A percentile compares a stretch with the other conserved stretches of the same genome.
These are phyloP conservation scores for Sebastes matsubarae DNA, from an alignment of 2,797 vertebrate genomes.

Conservation along the genomic window DNA sequence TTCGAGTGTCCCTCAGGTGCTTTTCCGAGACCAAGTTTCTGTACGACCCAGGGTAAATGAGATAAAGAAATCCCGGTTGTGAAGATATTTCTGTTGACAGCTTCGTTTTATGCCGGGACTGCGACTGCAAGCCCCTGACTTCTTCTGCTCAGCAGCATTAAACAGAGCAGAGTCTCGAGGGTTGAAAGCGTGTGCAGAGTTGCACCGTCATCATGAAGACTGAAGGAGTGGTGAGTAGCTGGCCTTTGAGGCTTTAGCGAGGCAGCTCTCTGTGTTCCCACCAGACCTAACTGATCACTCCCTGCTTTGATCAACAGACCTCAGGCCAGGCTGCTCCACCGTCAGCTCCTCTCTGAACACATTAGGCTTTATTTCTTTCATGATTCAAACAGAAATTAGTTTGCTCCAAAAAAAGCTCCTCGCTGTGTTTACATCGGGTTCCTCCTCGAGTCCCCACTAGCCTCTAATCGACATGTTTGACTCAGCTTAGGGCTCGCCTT, in stretches of 20 bases:
- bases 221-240: slow-evolving; percentile 11
- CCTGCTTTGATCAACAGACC: slow-evolving; percentile 33
- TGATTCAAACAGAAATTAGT: slow-evolving; percentile 11
- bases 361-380: slow-evolving; percentile 2
- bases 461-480: slow-evolving; percentile 26
- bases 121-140: not conserved
- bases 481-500: slow-evolving; percentile 24
- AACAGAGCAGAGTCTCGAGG: not conserved
- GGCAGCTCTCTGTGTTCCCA: slow-evolving; percentile 17
- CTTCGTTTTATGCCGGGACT: not conserved
- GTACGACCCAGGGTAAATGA: not conserved
- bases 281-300: slow-evolving; percentile 6
- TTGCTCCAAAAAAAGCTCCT: not conserved
- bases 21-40: not conserved
- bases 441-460: not conserved
- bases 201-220: slow-evolving; percentile 25
- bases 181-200: not conserved
- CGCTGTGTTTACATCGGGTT: slow-evolving; percentile 11
- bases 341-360: not conserved
- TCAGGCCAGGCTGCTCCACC: not conserved
- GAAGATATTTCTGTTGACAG: slow-evolving; percentile 4
- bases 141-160: not conserved
- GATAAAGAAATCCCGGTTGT: not conserved
- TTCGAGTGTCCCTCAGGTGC: not conserved
- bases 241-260: slow-evolving; percentile 26